Base-by-base conservation (phyloP, 2,888 invertebrate species). In the Metacarcinus magister region DNA sequence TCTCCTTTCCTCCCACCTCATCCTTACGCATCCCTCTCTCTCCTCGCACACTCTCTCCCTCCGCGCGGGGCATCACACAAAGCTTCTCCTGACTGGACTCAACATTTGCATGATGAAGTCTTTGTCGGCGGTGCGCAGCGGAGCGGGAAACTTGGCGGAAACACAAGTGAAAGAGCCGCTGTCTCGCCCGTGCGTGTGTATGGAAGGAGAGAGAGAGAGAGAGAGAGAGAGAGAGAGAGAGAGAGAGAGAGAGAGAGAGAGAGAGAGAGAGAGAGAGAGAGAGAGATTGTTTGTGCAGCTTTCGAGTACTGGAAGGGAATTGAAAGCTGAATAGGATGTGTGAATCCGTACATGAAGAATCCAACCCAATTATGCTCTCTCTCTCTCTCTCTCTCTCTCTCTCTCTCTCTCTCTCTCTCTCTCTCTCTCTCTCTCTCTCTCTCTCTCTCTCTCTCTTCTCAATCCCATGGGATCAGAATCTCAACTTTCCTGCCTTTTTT, bases 31-130 rank as follows among this genome's bases (percentile, higher is more conserved):
- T 54, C 67, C 19, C 67, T 67, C 67, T n/a, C 19, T n/a, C 67
- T 10, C 67, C 67, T 39, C 39, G 2, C 39, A 39, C 48, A 48
- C 48, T n/a, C 67, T 5, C 67, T 75, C 75, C 19, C 75, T 75
- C 75, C 75, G 16, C 54, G 19, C 54, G 54, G 54, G 54, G 54
- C 54, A 54, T 54, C 75, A 75, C 75, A 75, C 75, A 75, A 75
- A n/a, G 75, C 75, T 75, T n/a, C 75, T 75, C 90, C 90, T 43
- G 90, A 90, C 90, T 44, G 39, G 90, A 90, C 90, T 28, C 54
- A 43, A 19, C 28, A 92, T 92, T 92, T 92, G 92, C 92, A 48
- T 92, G 92, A 92, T 54, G 92, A 54, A 54, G 92, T n/a, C 92
- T 92, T 92, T 92, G 92, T 92, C 32, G 44, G 10, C n/a, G 46